Percentiles rank a stretch among this genome's conserved stretches.
phyloP scores from a whole-genome alignment of 2,888 invertebrate species.

The Pyrrhosoma nymphula region DNA sequence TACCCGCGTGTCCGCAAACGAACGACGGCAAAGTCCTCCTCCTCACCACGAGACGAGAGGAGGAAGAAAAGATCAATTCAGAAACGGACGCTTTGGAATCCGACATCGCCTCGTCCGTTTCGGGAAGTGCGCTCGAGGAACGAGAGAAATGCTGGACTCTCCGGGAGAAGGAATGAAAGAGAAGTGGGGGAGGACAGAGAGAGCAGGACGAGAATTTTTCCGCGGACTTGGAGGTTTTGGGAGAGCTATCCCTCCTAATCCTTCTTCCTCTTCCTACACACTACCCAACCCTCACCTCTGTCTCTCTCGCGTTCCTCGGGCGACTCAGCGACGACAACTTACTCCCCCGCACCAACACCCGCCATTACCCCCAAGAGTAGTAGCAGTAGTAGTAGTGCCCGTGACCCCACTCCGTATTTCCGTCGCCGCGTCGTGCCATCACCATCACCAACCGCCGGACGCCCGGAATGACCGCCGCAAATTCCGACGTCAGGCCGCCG shows the following conservation, averaged over 20 bases:
- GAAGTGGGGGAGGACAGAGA: not conserved
- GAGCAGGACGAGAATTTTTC: not conserved
- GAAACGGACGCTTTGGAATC: conserved; percentile 29
- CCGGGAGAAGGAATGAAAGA: conserved; percentile 34
- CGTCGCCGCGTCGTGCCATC: conserved; percentile 11
- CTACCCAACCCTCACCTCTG: not conserved
- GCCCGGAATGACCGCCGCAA: conserved; percentile 55
- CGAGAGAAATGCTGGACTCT: conserved; percentile 30
- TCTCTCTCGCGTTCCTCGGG: not conserved
- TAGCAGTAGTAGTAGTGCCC: not conserved
- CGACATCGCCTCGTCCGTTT: not conserved
- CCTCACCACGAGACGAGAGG: not conserved
- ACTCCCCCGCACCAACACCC: not conserved
- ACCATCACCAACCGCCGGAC: not conserved
- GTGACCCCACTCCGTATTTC: conserved; percentile 19
- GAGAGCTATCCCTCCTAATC: no score
- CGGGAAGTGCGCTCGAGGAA: not conserved
- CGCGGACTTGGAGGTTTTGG: not conserved
- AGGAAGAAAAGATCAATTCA: not conserved
- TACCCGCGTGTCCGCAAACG: not conserved
- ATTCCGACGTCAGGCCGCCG: conserved; percentile 48
- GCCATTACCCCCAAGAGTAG: not conserved
- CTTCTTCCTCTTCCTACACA: no score
- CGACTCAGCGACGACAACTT: not conserved
- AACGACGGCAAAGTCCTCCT: not conserved